These are phyloP conservation scores for Vanacampus margaritifer DNA, from an alignment of 2,113 vertebrate species.

Conservation along the genomic window DNA sequence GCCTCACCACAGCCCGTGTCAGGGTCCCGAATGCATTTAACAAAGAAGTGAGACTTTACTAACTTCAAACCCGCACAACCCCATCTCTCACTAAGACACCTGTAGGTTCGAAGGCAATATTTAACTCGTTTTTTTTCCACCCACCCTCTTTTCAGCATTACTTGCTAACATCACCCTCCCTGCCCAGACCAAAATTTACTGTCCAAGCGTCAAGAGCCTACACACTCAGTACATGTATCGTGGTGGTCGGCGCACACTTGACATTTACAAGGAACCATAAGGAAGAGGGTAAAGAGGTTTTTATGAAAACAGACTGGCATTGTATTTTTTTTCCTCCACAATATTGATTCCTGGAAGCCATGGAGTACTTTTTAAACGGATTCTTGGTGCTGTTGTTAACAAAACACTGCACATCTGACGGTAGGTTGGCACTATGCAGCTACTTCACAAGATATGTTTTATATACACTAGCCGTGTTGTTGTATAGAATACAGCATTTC, in stretches of 20 bases:
- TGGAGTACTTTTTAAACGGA: slow-evolving; percentile 64
- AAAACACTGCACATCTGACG: slow-evolving; percentile 59
- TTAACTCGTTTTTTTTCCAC: slow-evolving; percentile 54
- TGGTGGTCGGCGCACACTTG: slow-evolving; percentile 17
- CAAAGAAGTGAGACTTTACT: slow-evolving; percentile 51
- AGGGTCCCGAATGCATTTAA: slow-evolving; percentile 56
- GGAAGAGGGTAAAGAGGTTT: slow-evolving; percentile 15
- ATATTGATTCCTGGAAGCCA: slow-evolving; percentile 39
- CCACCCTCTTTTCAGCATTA: slow-evolving; percentile 50
- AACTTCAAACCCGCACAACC: neutral
- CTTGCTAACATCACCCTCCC: slow-evolving; percentile 48
- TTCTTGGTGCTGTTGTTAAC: slow-evolving; percentile 58
- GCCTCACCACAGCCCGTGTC: slow-evolving; percentile 39
- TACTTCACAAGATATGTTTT: neutral
- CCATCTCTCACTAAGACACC: slow-evolving; percentile 35
- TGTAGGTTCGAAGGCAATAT: slow-evolving; percentile 39
- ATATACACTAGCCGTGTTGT: neutral
- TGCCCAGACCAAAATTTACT: slow-evolving; percentile 34
- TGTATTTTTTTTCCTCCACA: slow-evolving; percentile 5
- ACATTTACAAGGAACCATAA: slow-evolving; percentile 19
- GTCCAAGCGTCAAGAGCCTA: slow-evolving; percentile 23
- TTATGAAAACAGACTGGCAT: slow-evolving; percentile 25
- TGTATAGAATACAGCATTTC: neutral
- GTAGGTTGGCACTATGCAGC: slow-evolving; percentile 48
- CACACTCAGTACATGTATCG: slow-evolving; percentile 23